Base-by-base conservation (phyloP, 2,888 invertebrate species). In the Meliscaeva auricollis region DNA sequence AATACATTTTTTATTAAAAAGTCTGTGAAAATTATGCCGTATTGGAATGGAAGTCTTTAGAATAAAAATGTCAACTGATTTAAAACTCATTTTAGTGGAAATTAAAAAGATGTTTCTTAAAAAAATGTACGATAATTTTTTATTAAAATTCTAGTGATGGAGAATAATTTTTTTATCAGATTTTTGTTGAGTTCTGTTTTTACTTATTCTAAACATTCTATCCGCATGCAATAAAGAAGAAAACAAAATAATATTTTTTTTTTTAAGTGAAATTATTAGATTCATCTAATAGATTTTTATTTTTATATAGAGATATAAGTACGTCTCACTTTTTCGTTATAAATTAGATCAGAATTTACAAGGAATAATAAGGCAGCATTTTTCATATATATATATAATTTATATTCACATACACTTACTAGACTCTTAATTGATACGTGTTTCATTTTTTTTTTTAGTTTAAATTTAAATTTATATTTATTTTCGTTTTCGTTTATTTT, bases 291-390 rank as follows among this genome's bases (percentile, higher is more conserved):
- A 87, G 75, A 76, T 87, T 87, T 58, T 78, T 75, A 81, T 79
- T 74, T 66, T 78, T 41, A 60, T 41, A 64, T 64, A 64, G 64
- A 87, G 81, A 81, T 75, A 88, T 88, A 87, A 83, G 78, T 88
- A 87, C 64, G 80, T 87, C 78, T 74, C 78, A 87, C 81, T 84
- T 87, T 87, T 85, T 88, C 88, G 73, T 88, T 88, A 84, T 81
- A 88, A 89, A 89, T 88, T 88, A 88, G 87, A 82, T 87, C 73
- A 87, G 81, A 87, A 89, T 89, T 90, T 90, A 91, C 90, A 90
- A 90, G 90, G 90, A 90, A 90, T 89, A 89, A 89, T 90, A 90
- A 90, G 90, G 90, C 90, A 90, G 90, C 90, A 88, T 89, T 89
- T 89, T 88, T 87, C 89, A 88, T 88, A 88, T 58, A 58, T 52